A percentile compares a stretch with the other conserved stretches of the same genome.
These are phyloP conservation scores for Lepidostoma basale DNA, from an alignment of 1,140 invertebrate species.

Conservation along the genomic window DNA sequence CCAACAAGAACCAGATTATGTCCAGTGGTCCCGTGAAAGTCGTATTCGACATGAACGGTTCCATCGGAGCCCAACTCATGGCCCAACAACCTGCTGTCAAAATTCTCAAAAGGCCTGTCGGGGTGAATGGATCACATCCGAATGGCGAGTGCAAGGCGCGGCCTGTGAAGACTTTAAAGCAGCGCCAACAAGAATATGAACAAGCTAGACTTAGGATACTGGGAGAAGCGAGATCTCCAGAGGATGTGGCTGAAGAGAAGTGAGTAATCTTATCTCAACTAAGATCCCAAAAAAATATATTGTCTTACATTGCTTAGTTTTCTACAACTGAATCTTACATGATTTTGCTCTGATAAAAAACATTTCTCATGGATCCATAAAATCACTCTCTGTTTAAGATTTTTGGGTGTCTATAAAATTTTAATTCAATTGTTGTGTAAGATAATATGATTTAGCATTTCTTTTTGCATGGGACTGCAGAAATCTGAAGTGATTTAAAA, in stretches of 20 bases:
- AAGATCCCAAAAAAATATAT: too few species aligned
- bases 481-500: too few species aligned
- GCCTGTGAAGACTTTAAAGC: slow-evolving; percentile 83
- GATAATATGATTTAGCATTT: too few species aligned
- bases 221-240: slow-evolving; percentile 78
- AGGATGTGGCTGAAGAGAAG: slow-evolving; percentile 69
- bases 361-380: too few species aligned
- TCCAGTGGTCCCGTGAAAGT: slow-evolving; percentile 19
- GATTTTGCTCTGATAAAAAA: too few species aligned
- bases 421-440: too few species aligned
- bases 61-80: slow-evolving; percentile 27
- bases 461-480: too few species aligned
- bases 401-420: too few species aligned
- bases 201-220: slow-evolving; percentile 82
- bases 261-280: slow-evolving; percentile 58
- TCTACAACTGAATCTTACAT: too few species aligned
- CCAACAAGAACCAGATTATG: slow-evolving; percentile 2
- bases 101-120: slow-evolving; percentile 76
- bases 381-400: too few species aligned
- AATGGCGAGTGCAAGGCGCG: slow-evolving; percentile 68
- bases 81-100: slow-evolving; percentile 72
- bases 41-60: slow-evolving; percentile 20
- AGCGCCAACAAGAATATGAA: slow-evolving; percentile 87
- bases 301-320: too few species aligned
- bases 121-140: slow-evolving; percentile 8